Base-by-base conservation (phyloP, 2,888 invertebrate genomes). In the Horisme vitalbata region DNA sequence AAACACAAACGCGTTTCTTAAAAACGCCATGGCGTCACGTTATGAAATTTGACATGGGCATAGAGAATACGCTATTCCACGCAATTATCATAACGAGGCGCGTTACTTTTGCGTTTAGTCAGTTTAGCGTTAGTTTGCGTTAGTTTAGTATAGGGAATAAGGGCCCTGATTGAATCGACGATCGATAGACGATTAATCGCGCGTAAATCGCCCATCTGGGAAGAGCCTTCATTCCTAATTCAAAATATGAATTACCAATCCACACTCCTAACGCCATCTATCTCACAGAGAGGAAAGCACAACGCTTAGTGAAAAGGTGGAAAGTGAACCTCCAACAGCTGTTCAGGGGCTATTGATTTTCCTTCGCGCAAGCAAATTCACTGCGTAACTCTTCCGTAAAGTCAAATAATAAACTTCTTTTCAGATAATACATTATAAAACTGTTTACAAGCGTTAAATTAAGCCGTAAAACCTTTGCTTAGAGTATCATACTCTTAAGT, bases 341-440 rank as follows among this genome's bases (percentile, higher is more conserved):
- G 85, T 79, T 83, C 59, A 36, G n/a, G n/a, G 50, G 6, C 28
- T 77, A 87, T 87, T 68, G 87, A 87, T 87, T 83, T 79, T 71
- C 63, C 36, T 46, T 50, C 68, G 73, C 70, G 70, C 75, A 70
- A 71, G 53, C 66, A 74, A 76, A 70, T 82, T 78, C 73, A 75
- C 81, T 74, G 75, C 79, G 78, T 65, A 73, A 65, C 61, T 63
- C 58, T 61, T 65, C 53, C 64, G 33, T 71, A 64, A 52, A 65
- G 68, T 37, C 37, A 44, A 60, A 50, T 28, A 57, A 58, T 48
- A 3, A 11, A 11, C 6, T 2, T 10, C 5, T 26, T 6, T 11
- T 41, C 44, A 45, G 46, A 54, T 51, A 55, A 61, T 51, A 48
- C 35, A 43, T 39, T 47, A 55, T 39, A 41, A 50, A 48, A 12